Percentiles rank a stretch among this genome's conserved stretches.
phyloP scores from a whole-genome alignment of 1,140 invertebrate species.

The Trichonephila clavata region DNA sequence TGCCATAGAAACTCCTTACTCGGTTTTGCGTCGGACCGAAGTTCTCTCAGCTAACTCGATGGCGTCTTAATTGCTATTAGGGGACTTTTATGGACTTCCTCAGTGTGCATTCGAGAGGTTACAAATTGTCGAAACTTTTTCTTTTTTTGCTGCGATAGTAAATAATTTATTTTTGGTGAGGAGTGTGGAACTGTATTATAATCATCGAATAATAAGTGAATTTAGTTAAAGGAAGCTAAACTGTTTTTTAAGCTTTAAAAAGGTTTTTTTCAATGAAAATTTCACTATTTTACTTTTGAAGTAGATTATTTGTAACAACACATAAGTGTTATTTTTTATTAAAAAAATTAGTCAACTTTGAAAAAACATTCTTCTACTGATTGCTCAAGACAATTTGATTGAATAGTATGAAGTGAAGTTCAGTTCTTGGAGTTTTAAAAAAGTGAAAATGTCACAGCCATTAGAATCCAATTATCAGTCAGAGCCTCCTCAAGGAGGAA shows the following conservation, averaged over 20 bases:
- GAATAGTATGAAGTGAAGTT: neutral
- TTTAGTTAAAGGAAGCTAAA: neutral
- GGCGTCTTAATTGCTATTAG: conserved; percentile 34
- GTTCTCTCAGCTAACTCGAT: neutral
- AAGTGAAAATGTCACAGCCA: conserved; percentile 36
- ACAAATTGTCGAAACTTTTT: neutral
- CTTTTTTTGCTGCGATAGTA: neutral
- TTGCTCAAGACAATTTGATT: neutral
- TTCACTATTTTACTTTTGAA: neutral
- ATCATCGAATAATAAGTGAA: neutral
- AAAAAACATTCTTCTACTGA: too few species aligned
- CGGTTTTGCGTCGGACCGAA: neutral
- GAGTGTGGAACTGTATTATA: neutral
- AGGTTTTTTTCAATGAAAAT: too few species aligned
- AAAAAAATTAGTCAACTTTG: too few species aligned
- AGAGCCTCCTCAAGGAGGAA: conserved; percentile 11
- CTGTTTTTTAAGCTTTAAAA: too few species aligned
- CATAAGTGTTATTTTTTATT: neutral
- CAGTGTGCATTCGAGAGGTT: neutral
- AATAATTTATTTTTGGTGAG: neutral
- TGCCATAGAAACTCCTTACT: neutral
- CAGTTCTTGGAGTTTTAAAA: neutral
- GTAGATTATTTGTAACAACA: neutral
- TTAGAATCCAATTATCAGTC: conserved; percentile 26
- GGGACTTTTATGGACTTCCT: neutral